Base-by-base conservation (phyloP, 1,140 invertebrate genomes). In the Venustaconcha ellipsiformis region DNA sequence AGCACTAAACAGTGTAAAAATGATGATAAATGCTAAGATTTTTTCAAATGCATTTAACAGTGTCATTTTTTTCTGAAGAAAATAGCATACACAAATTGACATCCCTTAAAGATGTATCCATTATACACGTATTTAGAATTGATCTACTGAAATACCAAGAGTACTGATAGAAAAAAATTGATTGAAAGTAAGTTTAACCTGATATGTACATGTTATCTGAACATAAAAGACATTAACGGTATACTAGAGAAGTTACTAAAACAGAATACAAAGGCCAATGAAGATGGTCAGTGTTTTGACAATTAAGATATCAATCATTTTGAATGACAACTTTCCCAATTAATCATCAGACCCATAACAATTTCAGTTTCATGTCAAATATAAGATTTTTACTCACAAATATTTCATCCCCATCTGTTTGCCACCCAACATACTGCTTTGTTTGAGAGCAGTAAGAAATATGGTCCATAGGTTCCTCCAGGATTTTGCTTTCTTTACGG, bases 371-470 rank as follows among this genome's bases (percentile, higher is more conserved):
- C 6, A 48, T 62, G 70, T 18, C 37, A 37, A 72, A 72, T n/a
- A 62, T 64, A n/a, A 56, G 55, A 37, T 14, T 56, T 11, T 67
- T 14, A 82, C 83, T 86, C 80, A 88, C 87, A 84, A 81, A 87
- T 17, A 89, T 68, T 72, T 84, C 74, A 67, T 86, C 79, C 48
- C 84, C 74, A 37, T 79, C 82, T 56, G 86, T 80, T n/a, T 72
- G 69, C 84, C 84, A 89, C 15, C 85, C 87, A 30, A 89, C 84
- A 83, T 76, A 89, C 69, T 87, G 83, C 74, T 86, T 84, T 6
- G 83, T 83, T 30, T 85, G 80, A 6, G 70, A 68, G 65, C 86
- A 82, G 75, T 83, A 88, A 11, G 81, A 73, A 1, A 89, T 79
- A 67, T 85, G 74, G 70, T 88, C 83, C 75, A 89, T 85, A 1